phyloP scores from a whole-genome alignment of 1,140 invertebrate genomes.

The Temnothorax nylanderi region DNA sequence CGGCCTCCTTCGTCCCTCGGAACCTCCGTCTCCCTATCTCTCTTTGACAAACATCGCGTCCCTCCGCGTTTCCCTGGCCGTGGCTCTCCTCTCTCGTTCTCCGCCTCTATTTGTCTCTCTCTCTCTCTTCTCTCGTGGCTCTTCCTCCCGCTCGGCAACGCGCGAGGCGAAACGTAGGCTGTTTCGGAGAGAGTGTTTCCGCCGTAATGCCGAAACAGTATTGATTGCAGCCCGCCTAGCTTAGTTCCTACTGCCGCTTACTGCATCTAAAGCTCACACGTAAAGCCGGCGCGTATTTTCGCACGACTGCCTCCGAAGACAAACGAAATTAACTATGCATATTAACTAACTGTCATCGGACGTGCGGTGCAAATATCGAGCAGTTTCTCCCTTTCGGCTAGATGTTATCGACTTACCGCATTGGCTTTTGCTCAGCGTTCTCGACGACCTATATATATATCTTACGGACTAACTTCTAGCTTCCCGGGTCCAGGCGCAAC shows the following conservation, averaged over 20 bases:
- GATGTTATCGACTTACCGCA: slow-evolving; percentile 41
- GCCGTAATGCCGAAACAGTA: slow-evolving; percentile 85
- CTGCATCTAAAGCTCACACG: slow-evolving; percentile 61
- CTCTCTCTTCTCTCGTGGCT: slow-evolving; percentile 52
- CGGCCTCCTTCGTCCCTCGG: slow-evolving; percentile 27
- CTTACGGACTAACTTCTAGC: background rate
- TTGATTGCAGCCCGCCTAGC: slow-evolving; percentile 83
- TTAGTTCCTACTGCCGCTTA: slow-evolving; percentile 71
- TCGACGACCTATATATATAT: slow-evolving; percentile 49
- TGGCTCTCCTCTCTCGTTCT: background rate
- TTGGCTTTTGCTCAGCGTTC: slow-evolving; percentile 35
- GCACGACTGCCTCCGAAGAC: slow-evolving; percentile 38
- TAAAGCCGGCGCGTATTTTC: slow-evolving; percentile 67
- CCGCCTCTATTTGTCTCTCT: slow-evolving; percentile 41
- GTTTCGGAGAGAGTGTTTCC: slow-evolving; percentile 84
- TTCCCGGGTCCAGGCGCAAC: background rate
- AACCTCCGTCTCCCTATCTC: slow-evolving; percentile 48
- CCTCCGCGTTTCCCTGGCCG: slow-evolving; percentile 40
- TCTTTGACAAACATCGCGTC: slow-evolving; percentile 55
- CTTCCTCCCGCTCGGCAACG: slow-evolving; percentile 42
- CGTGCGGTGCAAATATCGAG: slow-evolving; percentile 52
- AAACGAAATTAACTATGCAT: slow-evolving; percentile 63
- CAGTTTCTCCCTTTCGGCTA: background rate
- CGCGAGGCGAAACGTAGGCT: slow-evolving; percentile 82
- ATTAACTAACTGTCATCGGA: slow-evolving; percentile 58